Conservation (phyloP, 2,113 vertebrate species). For the Podarcis raffonei region DNA sequence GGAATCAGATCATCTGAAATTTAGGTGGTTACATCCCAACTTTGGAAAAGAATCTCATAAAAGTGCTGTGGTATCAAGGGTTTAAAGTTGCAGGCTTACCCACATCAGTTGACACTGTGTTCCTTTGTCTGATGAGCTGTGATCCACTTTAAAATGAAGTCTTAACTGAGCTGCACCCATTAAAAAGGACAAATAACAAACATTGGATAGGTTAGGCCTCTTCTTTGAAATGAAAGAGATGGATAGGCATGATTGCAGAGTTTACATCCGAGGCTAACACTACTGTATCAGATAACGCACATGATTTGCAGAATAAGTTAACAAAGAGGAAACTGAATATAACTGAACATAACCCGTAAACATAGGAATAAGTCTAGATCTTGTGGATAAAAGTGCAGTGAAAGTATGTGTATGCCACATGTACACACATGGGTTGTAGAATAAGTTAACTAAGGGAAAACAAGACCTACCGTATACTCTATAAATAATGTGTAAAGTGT, state of each 20-base stretch:
- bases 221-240: not conserved
- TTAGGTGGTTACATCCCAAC: not conserved
- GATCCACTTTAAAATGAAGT: not conserved
- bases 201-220: not conserved
- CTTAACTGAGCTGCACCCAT: not conserved
- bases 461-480: too few species aligned
- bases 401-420: not conserved
- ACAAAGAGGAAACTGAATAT: too few species aligned
- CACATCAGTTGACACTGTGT: not conserved
- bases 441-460: too few species aligned
- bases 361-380: not conserved
- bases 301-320: not conserved
- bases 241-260: too few species aligned
- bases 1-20: not conserved
- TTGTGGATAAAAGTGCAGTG: not conserved
- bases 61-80: not conserved
- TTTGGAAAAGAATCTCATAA: not conserved
- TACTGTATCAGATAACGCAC: not conserved
- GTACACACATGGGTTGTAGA: not conserved
- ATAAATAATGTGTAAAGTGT: not conserved
- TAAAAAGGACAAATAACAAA: not conserved
- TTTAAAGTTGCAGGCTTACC: not conserved
- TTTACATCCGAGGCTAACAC: not conserved
- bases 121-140: not conserved
- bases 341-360: too few species aligned